Evolutionary conservation across 2,797 vertebrate species (phyloP), one percentile per base, ranked within the genome.

Genomic region (Malurus splendens): DNA sequence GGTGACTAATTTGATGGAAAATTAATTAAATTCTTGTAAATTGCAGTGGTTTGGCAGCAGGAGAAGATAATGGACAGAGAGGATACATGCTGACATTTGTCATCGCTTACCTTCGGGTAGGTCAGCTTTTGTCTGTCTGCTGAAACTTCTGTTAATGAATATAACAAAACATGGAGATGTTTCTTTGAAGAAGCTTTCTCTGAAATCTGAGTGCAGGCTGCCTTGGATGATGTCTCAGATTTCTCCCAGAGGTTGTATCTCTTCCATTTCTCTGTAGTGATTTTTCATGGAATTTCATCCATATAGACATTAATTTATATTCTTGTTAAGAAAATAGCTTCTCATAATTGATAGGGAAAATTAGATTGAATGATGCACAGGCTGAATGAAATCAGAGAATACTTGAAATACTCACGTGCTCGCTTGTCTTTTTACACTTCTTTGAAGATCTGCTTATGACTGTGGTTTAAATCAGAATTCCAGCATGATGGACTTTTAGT

Each of bases 41-140:
- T 98, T 98, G 67, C 96, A 99, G 99, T 95, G 99, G 99, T 86
- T 97, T 99, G 97, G 99, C 99, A 96, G 98, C 98, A 96, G 99
- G 99, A 97, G 99, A 99, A 97, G 99, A 99, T 97, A 99, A 99
- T 96, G 99, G 99, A 82, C 99, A 99, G 96, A 98, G 98, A 96
- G 99, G 99, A 93, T 99, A 99, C 97, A 98, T 99, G 98, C 96
- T 99, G 96, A 99, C 99, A 77, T 99, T 99, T 95, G 98, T 99
- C 96, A 99, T 99, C 20, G 99, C 99, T 91, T 99, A 99, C 96
- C 97, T 99, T 95, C 98, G 99, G 98, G 99, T 99, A 97, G 94
- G 98, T 99, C 93, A 85, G 77, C 52, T 92, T 82, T 92, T 86
- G 38, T 83, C 82, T 82, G 30, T 74, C 51, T 92, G 51, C 78